A percentile compares a stretch with the other conserved stretches of the same genome.
phyloP scores from a whole-genome alignment of 2,797 vertebrate genomes.

The Pipistrellus kuhlii region DNA sequence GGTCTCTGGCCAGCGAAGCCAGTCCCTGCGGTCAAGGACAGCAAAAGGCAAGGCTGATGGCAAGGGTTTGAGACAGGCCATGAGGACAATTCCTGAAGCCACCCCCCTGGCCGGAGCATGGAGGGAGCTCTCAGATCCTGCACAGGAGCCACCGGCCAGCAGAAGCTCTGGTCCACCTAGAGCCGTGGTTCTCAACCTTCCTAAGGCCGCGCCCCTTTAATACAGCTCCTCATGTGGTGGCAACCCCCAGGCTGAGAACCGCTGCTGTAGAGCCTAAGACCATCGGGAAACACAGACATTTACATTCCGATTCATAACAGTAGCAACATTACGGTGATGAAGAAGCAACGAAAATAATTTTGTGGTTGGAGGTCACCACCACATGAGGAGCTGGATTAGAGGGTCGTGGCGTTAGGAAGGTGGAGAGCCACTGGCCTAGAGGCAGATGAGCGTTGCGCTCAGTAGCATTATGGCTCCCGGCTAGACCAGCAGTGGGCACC shows the following conservation, averaged over 20 bases:
- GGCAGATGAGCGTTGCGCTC: not conserved
- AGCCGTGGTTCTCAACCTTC: too few relatives aligned
- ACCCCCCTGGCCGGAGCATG: not conserved
- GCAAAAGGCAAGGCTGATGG: conserved; percentile 61
- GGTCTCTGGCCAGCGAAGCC: not conserved
- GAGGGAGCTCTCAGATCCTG: not conserved
- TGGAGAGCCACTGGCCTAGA: not conserved
- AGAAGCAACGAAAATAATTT: too few relatives aligned
- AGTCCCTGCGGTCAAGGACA: conserved; percentile 57
- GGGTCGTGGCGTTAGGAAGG: too few relatives aligned
- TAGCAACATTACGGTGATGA: too few relatives aligned
- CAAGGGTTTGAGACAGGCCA: not conserved
- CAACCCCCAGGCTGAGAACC: too few relatives aligned
- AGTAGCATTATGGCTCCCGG: not conserved
- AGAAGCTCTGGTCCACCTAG: not conserved
- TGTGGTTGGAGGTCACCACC: too few relatives aligned
- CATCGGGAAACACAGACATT: too few relatives aligned
- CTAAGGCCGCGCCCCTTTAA: too few relatives aligned
- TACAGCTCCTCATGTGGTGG: too few relatives aligned
- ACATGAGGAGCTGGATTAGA: too few relatives aligned
- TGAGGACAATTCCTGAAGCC: not conserved
- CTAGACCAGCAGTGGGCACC: not conserved
- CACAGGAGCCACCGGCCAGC: rapidly evolving
- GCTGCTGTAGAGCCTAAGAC: too few relatives aligned
- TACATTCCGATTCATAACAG: too few relatives aligned